Evolutionary conservation across 2,888 invertebrate species (phyloP).

Genomic region (Torymus auratus): DNA sequence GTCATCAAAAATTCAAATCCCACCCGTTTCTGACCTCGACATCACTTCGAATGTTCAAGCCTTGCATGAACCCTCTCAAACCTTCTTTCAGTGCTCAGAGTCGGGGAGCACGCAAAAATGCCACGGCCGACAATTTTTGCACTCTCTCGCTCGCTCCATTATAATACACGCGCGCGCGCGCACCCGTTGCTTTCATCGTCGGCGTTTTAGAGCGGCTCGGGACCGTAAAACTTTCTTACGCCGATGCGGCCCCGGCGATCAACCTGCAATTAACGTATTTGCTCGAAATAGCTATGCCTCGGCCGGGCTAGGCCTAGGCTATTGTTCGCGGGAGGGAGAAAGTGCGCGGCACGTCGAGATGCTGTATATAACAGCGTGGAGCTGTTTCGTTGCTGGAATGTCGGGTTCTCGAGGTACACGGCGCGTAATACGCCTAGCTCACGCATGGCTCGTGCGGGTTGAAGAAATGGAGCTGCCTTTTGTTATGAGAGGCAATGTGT

Average conservation of each 20-base stretch:
- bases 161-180: conserved; percentile 1
- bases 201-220: not conserved
- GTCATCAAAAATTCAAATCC: not conserved
- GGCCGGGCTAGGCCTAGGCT: conserved; percentile 4
- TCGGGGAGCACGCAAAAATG: not conserved
- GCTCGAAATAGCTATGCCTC: conserved; percentile 10
- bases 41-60: not conserved
- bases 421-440: too few species aligned
- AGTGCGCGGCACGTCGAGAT: not conserved
- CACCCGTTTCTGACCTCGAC: not conserved
- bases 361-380: too few species aligned
- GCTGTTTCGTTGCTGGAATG: too few species aligned
- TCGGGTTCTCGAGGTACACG: too few species aligned
- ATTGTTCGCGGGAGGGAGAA: not conserved
- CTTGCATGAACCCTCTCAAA: not conserved
- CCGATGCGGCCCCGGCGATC: conserved; percentile 32
- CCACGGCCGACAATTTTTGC: not conserved
- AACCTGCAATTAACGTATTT: conserved; percentile 51
- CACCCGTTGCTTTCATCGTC: conserved; percentile 14
- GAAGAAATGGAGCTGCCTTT: too few species aligned
- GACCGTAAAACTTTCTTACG: conserved; percentile 43
- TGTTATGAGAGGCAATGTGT: too few species aligned
- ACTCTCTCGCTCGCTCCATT: not conserved
- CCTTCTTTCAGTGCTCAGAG: not conserved
- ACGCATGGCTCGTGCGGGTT: too few species aligned